These are phyloP conservation scores for Cecidostiba fungosa DNA, from an alignment of 2,888 invertebrate genomes.

Conservation along the genomic window DNA sequence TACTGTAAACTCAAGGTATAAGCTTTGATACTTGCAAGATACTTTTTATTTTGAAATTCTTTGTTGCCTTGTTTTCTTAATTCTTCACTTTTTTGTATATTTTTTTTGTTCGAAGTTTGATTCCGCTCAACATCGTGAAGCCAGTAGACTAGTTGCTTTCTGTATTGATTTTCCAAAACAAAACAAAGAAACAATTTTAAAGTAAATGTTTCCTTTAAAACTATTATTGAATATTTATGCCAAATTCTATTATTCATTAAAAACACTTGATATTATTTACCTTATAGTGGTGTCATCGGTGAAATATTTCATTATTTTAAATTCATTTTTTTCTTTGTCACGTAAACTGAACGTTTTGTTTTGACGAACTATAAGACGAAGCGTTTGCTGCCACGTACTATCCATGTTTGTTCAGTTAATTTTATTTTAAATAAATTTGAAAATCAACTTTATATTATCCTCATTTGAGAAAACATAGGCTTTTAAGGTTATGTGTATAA, in stretches of 20 bases:
- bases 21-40: constrained; percentile 82
- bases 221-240: neutral
- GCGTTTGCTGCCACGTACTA: constrained; percentile 49
- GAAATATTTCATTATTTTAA: constrained; percentile 59
- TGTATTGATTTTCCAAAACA: constrained; percentile 2
- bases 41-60: constrained; percentile 82
- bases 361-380: constrained; percentile 47
- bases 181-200: neutral
- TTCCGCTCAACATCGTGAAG: constrained; percentile 33
- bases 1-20: constrained; percentile 85
- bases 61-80: constrained; percentile 83
- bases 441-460: neutral
- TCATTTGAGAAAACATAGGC: neutral
- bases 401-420: constrained; percentile 31
- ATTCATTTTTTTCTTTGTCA: constrained; percentile 58
- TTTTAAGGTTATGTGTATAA: neutral
- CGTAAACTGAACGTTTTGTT: constrained; percentile 53
- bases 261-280: constrained; percentile 24
- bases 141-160: constrained; percentile 45
- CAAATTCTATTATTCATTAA: neutral
- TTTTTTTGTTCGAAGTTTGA: constrained; percentile 69
- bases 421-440: neutral
- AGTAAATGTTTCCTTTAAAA: neutral
- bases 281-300: constrained; percentile 34
- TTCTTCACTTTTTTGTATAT: constrained; percentile 73